phyloP scores from a whole-genome alignment of 1,140 invertebrate species.

The Pseudomyrmex concolor region DNA sequence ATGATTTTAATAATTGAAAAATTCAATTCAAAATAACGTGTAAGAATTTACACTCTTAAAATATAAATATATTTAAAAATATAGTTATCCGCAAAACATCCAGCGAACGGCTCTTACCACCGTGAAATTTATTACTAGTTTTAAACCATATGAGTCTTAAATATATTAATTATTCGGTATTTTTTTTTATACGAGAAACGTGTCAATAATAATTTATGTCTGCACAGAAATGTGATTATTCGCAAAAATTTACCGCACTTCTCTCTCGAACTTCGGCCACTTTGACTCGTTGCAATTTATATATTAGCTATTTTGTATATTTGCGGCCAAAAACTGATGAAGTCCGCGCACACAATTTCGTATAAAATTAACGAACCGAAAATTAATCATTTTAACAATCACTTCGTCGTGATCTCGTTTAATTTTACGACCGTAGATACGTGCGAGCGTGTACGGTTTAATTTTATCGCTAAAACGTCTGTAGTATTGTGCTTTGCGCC shows the following conservation, averaged over 20 bases:
- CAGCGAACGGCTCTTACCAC: no score
- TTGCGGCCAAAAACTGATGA: not conserved
- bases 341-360: conserved; percentile 10
- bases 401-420: conserved; percentile 15
- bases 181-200: not conserved
- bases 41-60: no score
- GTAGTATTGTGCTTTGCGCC: not conserved
- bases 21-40: no score
- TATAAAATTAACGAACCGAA: conserved; percentile 7
- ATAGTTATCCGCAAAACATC: no score
- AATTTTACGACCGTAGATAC: conserved; percentile 6
- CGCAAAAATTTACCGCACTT: not conserved
- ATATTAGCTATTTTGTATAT: not conserved
- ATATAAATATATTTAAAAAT: no score
- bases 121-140: no score
- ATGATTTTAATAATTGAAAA: no score
- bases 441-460: not conserved
- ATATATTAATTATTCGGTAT: no score
- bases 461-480: conserved; percentile 32
- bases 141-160: no score
- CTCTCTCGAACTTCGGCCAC: not conserved
- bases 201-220: not conserved
- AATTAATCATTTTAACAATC: conserved; percentile 32
- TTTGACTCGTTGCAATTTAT: conserved; percentile 38
- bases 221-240: not conserved